Conservation (phyloP, 2,113 vertebrate species). For the Heterocephalus glaber region DNA sequence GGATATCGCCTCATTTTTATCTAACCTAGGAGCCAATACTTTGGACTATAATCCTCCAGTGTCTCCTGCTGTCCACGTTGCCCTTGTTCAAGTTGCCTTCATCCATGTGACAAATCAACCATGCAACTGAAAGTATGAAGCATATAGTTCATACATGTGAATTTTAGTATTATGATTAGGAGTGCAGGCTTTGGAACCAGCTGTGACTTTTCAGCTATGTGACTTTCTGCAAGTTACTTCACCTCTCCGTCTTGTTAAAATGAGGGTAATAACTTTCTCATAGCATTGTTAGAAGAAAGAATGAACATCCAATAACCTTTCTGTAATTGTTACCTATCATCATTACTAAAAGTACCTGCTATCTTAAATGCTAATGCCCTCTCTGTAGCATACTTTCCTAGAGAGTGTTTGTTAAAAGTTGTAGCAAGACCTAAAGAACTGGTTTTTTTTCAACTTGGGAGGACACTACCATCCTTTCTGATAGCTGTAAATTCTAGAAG, state of each 20-base stretch:
- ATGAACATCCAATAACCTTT: neutral
- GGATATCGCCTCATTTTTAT: neutral
- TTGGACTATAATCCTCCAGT: neutral
- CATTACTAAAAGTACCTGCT: neutral
- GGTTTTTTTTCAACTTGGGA: neutral
- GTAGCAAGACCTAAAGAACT: neutral
- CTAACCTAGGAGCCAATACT: neutral
- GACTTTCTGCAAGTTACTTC: neutral
- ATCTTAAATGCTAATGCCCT: neutral
- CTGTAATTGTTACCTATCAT: constrained; percentile 10
- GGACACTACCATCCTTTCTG: neutral
- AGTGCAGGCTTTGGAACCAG: neutral
- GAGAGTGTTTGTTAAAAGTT: neutral
- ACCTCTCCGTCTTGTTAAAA: constrained; percentile 1
- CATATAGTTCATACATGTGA: neutral
- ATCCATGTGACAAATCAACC: neutral
- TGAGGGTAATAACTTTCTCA: neutral
- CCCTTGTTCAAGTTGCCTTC: neutral
- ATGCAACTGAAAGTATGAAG: neutral
- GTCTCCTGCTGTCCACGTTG: neutral
- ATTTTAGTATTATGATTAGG: neutral
- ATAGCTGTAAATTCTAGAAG: neutral
- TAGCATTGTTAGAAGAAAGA: neutral
- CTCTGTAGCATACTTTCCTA: neutral
- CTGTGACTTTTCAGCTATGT: neutral